A percentile compares a stretch with the other conserved stretches of the same genome.
Conservation (phyloP, 2,888 invertebrate species). For the Caenorhabditis macrosperma region DNA sequence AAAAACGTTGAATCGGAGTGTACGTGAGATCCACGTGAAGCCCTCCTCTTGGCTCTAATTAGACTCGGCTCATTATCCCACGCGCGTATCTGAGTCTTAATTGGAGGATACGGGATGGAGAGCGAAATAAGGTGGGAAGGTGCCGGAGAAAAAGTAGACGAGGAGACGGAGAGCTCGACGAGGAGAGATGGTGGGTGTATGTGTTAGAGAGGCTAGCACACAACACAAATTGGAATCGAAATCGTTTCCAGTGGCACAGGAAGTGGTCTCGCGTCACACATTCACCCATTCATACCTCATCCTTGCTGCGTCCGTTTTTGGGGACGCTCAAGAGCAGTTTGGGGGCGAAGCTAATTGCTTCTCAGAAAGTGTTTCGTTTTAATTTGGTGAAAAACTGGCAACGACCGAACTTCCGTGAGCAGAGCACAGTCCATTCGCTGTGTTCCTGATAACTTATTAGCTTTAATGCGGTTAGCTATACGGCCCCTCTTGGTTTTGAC, state of each 20-base stretch:
- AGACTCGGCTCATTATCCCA: constrained; percentile 28
- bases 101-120: constrained; percentile 7
- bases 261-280: constrained; percentile 55
- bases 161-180: not conserved
- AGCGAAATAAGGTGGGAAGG: not conserved
- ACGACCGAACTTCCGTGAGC: too few relatives aligned
- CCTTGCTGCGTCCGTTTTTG: constrained; percentile 9
- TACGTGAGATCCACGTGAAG: constrained; percentile 19
- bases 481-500: too few relatives aligned
- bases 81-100: constrained; percentile 29
- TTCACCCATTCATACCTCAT: constrained; percentile 55
- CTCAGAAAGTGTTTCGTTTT: not conserved
- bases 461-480: too few relatives aligned
- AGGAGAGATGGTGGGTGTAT: not conserved
- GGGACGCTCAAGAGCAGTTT: constrained; percentile 27
- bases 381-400: not conserved
- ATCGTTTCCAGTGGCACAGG: constrained; percentile 50
- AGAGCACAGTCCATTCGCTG: too few relatives aligned
- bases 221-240: constrained; percentile 48
- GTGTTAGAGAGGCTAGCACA: constrained; percentile 20
- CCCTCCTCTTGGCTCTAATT: constrained; percentile 26
- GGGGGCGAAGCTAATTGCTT: constrained; percentile 21
- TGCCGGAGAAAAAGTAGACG: not conserved
- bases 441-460: too few relatives aligned
- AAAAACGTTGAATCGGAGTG: not conserved